phyloP scores from a whole-genome alignment of 1,140 invertebrate species.

The Copidosoma floridanum region DNA sequence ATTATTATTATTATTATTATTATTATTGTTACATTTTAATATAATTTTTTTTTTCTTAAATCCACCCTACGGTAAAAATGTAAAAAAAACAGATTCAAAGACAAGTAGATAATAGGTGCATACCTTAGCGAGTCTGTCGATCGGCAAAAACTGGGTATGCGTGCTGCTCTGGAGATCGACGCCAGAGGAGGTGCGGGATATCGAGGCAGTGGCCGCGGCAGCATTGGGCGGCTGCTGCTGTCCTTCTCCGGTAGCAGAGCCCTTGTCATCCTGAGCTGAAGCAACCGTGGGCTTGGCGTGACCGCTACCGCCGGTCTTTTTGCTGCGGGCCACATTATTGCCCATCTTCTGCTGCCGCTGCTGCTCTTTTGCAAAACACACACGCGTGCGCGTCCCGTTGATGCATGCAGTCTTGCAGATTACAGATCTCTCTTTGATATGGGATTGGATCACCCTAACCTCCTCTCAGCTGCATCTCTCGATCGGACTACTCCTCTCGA shows the following conservation, averaged over 20 bases:
- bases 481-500: not conserved
- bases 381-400: not conserved
- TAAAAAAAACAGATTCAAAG: conserved; percentile 1
- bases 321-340: conserved; percentile 38
- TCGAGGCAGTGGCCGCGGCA: conserved; percentile 20
- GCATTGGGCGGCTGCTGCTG: conserved; percentile 15
- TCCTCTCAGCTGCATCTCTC: too few relatives aligned
- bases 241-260: conserved; percentile 40
- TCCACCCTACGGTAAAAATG: not conserved
- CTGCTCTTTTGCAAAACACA: too few relatives aligned
- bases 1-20: too few relatives aligned
- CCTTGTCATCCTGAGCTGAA: too few relatives aligned
- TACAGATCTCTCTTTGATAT: too few relatives aligned
- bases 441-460: too few relatives aligned
- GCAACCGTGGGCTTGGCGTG: conserved; percentile 17
- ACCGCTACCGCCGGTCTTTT: conserved; percentile 15
- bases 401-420: too few relatives aligned
- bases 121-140: conserved; percentile 71
- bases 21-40: not conserved
- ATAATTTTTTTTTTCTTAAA: not conserved
- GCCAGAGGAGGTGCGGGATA: conserved; percentile 61
- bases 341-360: conserved; percentile 35
- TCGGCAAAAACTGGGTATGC: conserved; percentile 64
- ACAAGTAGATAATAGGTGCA: conserved; percentile 29
- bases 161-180: conserved; percentile 59